Base-by-base conservation (phyloP, 2,797 vertebrate genomes). In the Scomberomorus guttatus region DNA sequence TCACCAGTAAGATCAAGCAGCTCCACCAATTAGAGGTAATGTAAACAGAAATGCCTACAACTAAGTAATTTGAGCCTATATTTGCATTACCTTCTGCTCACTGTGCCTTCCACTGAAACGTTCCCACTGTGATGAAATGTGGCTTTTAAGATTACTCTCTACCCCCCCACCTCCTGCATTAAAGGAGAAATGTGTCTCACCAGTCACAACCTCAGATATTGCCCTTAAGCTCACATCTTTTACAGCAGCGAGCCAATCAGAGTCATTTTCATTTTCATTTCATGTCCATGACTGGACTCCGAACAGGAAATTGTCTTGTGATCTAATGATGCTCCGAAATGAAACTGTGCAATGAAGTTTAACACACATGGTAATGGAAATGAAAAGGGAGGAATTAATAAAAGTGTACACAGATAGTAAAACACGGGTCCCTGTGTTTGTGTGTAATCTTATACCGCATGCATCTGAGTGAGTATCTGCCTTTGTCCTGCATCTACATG, bases 301-400 rank as follows among this genome's bases (percentile, higher is more conserved):
- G 22, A 42, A 50, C 81, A 75, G 88, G 82, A 91, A 90, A 91
- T 89, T 87, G 83, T 83, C 84, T 81, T 66, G 64, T 82, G 82
- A 75, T 86, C 72, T 90, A 91, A 92, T 89, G 86, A 92, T 82
- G 82, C 78, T 6, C 11, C 12, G 0, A 78, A 90, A 89, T 83
- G 77, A 90, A 83, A 25, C 77, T 67, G 55, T 18, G 80, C 76
- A 57, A 15, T 77, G 67, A 79, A 79, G 82, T 90, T 82, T 79
- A 72, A 81, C 56, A 76, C 66, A 46, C 73, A 81, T 58, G 72
- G 72, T 72, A 64, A 83, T 66, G 55, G 62, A 83, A 90, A 89
- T 64, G 39, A 84, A 86, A 70, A 13, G 15, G 13, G 24, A n/a
- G 18, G 57, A 61, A 56, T 69, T 82, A 72, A 90, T 83, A 81